These are phyloP conservation scores for Bettongia penicillata DNA, from an alignment of 2,113 vertebrate genomes.

Conservation along the genomic window DNA sequence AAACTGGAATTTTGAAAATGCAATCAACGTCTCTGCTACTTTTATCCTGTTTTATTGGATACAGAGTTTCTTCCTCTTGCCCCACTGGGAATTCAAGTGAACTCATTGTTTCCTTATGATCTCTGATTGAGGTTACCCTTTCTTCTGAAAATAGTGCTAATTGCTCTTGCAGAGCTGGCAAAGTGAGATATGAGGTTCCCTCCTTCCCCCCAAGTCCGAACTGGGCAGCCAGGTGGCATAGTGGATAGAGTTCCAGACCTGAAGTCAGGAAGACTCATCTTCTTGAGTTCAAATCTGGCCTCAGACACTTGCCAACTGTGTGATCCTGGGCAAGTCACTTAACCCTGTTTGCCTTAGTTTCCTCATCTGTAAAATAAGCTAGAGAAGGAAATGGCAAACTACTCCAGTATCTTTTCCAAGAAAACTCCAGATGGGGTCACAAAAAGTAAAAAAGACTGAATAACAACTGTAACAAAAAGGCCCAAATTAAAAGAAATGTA, in stretches of 20 bases:
- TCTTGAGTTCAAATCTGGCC: not conserved
- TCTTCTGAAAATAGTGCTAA: constrained; percentile 56
- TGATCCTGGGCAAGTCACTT: not conserved
- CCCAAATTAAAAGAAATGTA: constrained; percentile 23
- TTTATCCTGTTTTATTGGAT: constrained; percentile 42
- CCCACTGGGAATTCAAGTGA: constrained; percentile 62
- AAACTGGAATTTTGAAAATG: constrained; percentile 69
- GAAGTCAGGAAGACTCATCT: not conserved
- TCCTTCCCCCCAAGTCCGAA: not conserved
- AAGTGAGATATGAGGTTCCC: constrained; percentile 35
- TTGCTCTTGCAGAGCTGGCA: constrained; percentile 35
- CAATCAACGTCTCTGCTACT: constrained; percentile 54
- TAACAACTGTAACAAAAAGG: not conserved
- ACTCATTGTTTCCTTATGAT: constrained; percentile 13
- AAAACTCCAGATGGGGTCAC: not conserved
- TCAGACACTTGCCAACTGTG: not conserved
- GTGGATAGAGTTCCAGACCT: not conserved
- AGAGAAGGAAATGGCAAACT: not conserved
- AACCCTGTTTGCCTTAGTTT: not conserved
- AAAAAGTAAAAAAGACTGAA: not conserved
- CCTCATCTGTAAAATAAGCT: not conserved
- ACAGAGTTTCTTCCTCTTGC: constrained; percentile 51
- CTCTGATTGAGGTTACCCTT: constrained; percentile 34
- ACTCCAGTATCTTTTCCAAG: not conserved
- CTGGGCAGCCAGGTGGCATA: not conserved